Percentiles rank a stretch among this genome's conserved stretches.
Conservation (phyloP, 2,113 vertebrate species). For the Sebastes schlegelii region DNA sequence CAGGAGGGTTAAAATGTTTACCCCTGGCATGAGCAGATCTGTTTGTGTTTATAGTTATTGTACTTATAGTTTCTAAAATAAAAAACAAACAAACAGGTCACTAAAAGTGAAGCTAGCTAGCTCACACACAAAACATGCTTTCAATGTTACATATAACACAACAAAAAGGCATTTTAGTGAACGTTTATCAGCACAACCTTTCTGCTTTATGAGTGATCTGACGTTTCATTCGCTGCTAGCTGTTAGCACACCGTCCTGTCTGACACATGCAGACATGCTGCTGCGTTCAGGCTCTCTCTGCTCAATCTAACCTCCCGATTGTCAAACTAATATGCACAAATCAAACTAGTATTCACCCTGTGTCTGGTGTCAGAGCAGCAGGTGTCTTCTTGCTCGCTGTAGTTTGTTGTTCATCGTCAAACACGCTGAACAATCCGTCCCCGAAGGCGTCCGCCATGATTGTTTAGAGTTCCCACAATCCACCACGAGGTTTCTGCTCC, state of each 20-base stretch:
- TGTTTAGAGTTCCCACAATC: slow-evolving; percentile 67
- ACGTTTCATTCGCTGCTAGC: not conserved
- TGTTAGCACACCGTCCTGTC: not conserved
- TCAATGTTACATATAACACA: not conserved
- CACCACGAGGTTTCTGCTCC: slow-evolving; percentile 36
- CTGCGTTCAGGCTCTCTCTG: not conserved
- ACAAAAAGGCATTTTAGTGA: accelerated
- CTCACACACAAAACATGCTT: too few relatives aligned
- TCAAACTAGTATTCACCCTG: slow-evolving; percentile 75
- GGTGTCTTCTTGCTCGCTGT: slow-evolving; percentile 78
- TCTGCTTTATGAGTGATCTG: not conserved
- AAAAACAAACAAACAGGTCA: too few relatives aligned
- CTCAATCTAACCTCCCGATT: not conserved
- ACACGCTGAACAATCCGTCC: slow-evolving; percentile 95
- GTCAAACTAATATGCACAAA: accelerated
- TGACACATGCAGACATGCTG: not conserved
- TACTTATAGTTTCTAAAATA: too few relatives aligned
- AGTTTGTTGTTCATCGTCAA: slow-evolving; percentile 89
- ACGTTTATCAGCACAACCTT: not conserved
- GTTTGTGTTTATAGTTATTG: too few relatives aligned
- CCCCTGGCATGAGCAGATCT: too few relatives aligned
- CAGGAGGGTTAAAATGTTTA: too few relatives aligned
- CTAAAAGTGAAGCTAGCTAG: not conserved
- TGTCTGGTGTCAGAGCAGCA: slow-evolving; percentile 45
- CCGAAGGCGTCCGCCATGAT: slow-evolving; percentile 94